phyloP scores from a whole-genome alignment of 2,888 invertebrate species.

The Junonia oenone region DNA sequence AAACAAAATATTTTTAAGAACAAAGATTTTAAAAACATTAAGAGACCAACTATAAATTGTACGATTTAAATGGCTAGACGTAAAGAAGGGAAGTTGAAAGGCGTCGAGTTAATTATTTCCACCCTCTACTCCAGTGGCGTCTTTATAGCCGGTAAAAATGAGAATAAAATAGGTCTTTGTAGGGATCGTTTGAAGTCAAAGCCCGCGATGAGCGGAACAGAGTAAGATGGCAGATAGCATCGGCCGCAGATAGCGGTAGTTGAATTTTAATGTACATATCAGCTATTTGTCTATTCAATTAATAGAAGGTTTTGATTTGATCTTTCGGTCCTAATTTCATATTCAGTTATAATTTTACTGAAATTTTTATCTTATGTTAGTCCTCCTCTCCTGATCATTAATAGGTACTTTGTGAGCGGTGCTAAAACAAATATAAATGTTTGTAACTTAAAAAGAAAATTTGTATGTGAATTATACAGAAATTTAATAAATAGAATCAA shows the following conservation, averaged over 20 bases:
- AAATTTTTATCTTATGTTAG: no score
- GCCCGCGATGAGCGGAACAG: constrained; percentile 36
- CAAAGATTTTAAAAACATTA: not conserved
- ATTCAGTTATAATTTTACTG: no score
- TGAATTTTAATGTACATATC: constrained; percentile 57
- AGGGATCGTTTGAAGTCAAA: constrained; percentile 63
- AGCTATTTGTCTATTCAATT: constrained; percentile 8
- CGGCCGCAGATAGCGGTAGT: constrained; percentile 65
- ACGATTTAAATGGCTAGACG: not conserved
- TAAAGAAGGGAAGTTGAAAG: constrained; percentile 11
- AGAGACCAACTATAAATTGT: constrained; percentile 4
- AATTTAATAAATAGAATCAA: no score
- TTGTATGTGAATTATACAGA: no score
- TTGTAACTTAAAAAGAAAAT: no score
- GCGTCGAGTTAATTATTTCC: constrained; percentile 18
- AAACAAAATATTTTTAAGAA: no score
- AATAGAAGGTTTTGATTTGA: not conserved
- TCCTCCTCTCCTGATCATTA: no score
- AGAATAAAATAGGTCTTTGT: constrained; percentile 50
- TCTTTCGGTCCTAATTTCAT: not conserved
- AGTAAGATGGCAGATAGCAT: constrained; percentile 55
- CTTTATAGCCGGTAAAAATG: constrained; percentile 40
- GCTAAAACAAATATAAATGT: no score
- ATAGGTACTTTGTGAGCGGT: no score
- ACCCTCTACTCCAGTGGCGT: constrained; percentile 26